Percentiles rank a stretch among this genome's conserved stretches.
Evolutionary conservation across 37 sponge, comb jelly and placozoan genomes (phyloP).

Genomic region (Chondrosia reniformis): DNA sequence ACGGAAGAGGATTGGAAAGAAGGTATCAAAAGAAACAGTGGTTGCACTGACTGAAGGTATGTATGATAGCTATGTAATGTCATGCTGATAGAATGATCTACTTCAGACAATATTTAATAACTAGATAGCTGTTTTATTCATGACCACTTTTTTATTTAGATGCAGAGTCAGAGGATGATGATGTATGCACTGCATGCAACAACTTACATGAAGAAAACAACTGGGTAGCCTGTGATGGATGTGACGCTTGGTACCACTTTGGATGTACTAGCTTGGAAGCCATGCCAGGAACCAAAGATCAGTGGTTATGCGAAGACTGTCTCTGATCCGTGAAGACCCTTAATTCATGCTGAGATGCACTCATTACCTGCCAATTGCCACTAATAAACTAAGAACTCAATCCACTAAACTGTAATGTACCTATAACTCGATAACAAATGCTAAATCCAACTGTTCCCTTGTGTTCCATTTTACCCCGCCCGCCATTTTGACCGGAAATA

Average conservation of each 20-base stretch:
- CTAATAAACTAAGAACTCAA: background rate
- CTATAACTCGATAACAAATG: background rate
- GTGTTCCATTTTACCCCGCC: background rate
- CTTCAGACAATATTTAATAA: background rate
- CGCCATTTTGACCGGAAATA: too few relatives aligned
- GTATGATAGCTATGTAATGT: constrained; percentile 1
- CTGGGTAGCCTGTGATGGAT: constrained; percentile 6
- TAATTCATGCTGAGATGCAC: too few relatives aligned
- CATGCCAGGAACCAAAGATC: too few relatives aligned
- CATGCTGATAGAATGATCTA: background rate
- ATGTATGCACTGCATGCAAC: constrained; percentile 4
- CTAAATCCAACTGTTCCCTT: background rate
- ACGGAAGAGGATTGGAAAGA: constrained; percentile 4
- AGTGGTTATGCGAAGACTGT: background rate
- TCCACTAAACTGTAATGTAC: background rate
- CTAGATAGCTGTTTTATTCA: background rate
- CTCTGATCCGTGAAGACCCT: too few relatives aligned
- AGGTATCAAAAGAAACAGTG: background rate
- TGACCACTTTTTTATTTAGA: too few relatives aligned
- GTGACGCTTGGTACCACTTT: background rate
- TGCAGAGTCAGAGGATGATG: constrained; percentile 1
- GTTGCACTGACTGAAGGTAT: background rate
- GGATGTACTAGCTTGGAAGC: constrained; percentile 8
- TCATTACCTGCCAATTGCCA: background rate
- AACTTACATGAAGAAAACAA: background rate